Conservation (phyloP, 2,797 vertebrate species). For the Poeciliopsis gracilis region DNA sequence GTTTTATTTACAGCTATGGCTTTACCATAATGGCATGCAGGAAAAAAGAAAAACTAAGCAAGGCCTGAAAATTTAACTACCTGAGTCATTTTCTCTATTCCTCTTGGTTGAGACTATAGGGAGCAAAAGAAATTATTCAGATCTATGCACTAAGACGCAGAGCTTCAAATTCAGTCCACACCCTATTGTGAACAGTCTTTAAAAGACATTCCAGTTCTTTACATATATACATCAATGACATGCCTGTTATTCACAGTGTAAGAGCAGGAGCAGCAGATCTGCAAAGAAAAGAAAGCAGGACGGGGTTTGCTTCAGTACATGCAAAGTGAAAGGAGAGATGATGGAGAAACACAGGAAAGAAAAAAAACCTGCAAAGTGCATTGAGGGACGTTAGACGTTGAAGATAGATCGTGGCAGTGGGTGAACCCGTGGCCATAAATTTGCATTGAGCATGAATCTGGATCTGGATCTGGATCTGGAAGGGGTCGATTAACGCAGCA, state of each 20-base stretch:
- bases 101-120: conserved; percentile 45
- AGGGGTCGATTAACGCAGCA: conserved; percentile 19
- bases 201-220: conserved; percentile 51
- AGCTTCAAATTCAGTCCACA: conserved; percentile 42
- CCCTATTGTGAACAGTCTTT: conserved; percentile 38
- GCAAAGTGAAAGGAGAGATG: conserved; percentile 51
- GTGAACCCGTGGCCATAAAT: conserved; percentile 49
- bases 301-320: conserved; percentile 52
- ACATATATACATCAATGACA: conserved; percentile 52
- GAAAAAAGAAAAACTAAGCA: conserved; percentile 68
- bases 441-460: conserved; percentile 45
- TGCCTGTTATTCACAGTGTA: conserved; percentile 75
- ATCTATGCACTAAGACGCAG: conserved; percentile 54
- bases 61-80: conserved; percentile 82
- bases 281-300: conserved; percentile 41
- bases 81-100: conserved; percentile 80
- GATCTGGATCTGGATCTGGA: conserved; percentile 32
- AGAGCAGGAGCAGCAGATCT: conserved; percentile 48
- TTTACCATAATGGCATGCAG: conserved; percentile 83
- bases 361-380: conserved; percentile 15
- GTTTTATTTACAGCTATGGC: conserved; percentile 81
- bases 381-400: conserved; percentile 28
- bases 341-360: conserved; percentile 13
- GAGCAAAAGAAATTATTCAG: conserved; percentile 59
- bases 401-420: conserved; percentile 39